Conservation (phyloP, 2,797 vertebrate genomes). For the Oceanodroma leucorhoa region DNA sequence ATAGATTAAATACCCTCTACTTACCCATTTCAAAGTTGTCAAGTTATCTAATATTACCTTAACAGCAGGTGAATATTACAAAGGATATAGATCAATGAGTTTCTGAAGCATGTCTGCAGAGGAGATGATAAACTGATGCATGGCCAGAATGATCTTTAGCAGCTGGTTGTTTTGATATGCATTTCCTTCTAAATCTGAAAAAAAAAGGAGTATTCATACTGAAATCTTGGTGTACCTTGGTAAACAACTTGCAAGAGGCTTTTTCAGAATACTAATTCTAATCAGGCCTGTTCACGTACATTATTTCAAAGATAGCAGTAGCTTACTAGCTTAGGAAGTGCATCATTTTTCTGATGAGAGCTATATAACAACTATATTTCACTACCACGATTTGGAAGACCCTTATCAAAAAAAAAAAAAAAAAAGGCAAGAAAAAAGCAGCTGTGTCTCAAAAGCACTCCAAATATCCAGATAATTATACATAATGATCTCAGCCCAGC, state of each 20-base stretch:
- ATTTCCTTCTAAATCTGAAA: slow-evolving; percentile 88
- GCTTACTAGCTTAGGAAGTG: neutral
- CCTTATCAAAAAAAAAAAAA: neutral
- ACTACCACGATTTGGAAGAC: neutral
- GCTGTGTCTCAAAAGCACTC: neutral
- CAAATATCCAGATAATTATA: neutral
- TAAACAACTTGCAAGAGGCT: neutral
- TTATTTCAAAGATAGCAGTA: neutral
- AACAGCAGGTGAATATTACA: neutral
- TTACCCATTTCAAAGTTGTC: neutral
- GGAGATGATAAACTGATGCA: slow-evolving; percentile 91
- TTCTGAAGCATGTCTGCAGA: slow-evolving; percentile 90
- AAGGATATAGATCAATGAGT: slow-evolving; percentile 92
- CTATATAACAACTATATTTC: neutral
- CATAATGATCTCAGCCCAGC: neutral
- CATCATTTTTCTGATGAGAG: neutral
- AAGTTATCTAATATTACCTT: neutral
- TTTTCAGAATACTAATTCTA: neutral
- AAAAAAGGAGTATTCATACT: neutral
- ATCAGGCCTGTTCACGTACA: neutral
- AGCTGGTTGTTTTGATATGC: slow-evolving; percentile 86
- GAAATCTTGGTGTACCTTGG: neutral
- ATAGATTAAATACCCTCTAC: neutral
- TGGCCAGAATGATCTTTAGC: slow-evolving; percentile 89
- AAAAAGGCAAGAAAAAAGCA: neutral